These are phyloP conservation scores for Heliconius ismenius DNA, from an alignment of 2,888 invertebrate species.

Conservation along the genomic window DNA sequence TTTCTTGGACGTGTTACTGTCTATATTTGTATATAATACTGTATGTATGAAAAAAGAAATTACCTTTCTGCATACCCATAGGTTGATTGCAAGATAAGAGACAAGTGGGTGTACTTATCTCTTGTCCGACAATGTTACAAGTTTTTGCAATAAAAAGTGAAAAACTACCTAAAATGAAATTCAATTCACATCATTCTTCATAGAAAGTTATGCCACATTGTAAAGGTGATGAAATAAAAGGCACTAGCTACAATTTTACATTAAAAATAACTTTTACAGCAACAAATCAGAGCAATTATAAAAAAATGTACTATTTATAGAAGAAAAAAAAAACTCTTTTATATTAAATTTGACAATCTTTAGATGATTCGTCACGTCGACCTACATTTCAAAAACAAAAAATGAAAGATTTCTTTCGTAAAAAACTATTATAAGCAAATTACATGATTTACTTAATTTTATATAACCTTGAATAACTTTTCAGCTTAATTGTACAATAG, in stretches of 20 bases:
- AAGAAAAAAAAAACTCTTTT: not conserved
- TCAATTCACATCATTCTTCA: not conserved
- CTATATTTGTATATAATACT: no score
- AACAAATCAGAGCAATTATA: not conserved
- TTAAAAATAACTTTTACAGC: not conserved
- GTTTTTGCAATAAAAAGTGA: no score
- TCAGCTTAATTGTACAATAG: conserved; percentile 7
- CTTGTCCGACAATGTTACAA: no score
- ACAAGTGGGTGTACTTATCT: no score
- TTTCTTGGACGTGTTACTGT: no score
- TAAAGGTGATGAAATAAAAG: not conserved
- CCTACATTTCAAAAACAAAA: conserved; percentile 4
- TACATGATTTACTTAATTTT: conserved; percentile 34
- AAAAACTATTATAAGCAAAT: conserved; percentile 15
- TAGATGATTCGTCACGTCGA: conserved; percentile 12
- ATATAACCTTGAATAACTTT: conserved; percentile 36
- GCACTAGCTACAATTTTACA: not conserved
- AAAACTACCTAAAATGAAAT: not conserved
- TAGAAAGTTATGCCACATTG: not conserved
- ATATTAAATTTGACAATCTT: not conserved
- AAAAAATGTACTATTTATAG: not conserved
- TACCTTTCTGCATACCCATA: no score
- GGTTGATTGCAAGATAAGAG: no score
- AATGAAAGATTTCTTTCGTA: not conserved
- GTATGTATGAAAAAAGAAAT: no score